phyloP scores from a whole-genome alignment of 1,140 invertebrate genomes.

The Kradibia gibbosae region DNA sequence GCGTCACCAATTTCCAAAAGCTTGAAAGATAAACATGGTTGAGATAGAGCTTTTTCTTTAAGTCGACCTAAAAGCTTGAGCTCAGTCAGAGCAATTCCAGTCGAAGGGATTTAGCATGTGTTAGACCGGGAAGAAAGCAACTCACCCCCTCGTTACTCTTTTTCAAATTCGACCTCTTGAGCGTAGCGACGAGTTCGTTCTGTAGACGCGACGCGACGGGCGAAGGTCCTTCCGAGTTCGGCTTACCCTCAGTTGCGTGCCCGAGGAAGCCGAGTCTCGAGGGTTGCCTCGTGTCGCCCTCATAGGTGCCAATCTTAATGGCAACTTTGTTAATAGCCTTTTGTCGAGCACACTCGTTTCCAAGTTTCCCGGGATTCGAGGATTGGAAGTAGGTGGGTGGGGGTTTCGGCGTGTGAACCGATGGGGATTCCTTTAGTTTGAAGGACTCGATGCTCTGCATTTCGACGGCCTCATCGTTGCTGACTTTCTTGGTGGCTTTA shows the following conservation, averaged over 20 bases:
- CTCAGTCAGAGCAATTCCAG: background rate
- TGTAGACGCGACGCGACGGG: slow-evolving; percentile 78
- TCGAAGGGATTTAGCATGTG: background rate
- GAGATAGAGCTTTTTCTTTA: too few species aligned
- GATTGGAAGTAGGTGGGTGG: slow-evolving; percentile 78
- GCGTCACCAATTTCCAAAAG: too few species aligned
- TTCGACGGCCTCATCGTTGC: slow-evolving; percentile 74
- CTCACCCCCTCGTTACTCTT: slow-evolving; percentile 80
- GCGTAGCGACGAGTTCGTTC: slow-evolving; percentile 80
- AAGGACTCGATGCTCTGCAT: slow-evolving; percentile 83
- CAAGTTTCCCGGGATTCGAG: slow-evolving; percentile 27
- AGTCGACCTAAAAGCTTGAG: too few species aligned
- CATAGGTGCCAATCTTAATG: slow-evolving; percentile 68
- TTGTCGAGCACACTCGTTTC: background rate
- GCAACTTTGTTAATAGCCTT: slow-evolving; percentile 62
- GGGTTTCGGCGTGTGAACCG: slow-evolving; percentile 75
- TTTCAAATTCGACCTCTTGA: slow-evolving; percentile 81
- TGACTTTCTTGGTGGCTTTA: slow-evolving; percentile 60
- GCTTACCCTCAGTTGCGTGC: slow-evolving; percentile 52
- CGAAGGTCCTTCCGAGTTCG: slow-evolving; percentile 58
- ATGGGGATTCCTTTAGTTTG: slow-evolving; percentile 77
- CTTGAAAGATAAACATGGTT: too few species aligned
- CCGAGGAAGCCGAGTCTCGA: slow-evolving; percentile 80
- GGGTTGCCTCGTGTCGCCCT: slow-evolving; percentile 75
- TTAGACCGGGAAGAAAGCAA: slow-evolving; percentile 38